Conservation (phyloP, 2,888 invertebrate species). For the Nudaria mundana region DNA sequence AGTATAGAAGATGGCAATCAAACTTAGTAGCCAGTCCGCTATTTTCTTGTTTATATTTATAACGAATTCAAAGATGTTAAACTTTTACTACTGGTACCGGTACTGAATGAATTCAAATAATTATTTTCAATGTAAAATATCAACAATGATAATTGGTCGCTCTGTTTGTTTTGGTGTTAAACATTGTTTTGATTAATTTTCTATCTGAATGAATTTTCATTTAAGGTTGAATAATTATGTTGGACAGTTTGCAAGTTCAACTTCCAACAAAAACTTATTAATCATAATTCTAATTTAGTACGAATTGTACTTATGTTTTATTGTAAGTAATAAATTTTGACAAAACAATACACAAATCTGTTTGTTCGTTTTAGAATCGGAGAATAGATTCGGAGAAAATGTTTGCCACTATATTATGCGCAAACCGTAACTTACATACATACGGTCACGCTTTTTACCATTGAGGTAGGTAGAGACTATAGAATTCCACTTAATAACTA, state of each 20-base stretch:
- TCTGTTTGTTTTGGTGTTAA: conserved; percentile 18
- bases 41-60: conserved; percentile 32
- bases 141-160: conserved; percentile 31
- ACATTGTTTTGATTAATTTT: conserved; percentile 15
- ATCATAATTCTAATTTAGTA: no score
- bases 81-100: conserved; percentile 9
- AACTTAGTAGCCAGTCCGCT: conserved; percentile 19
- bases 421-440: no score
- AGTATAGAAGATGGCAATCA: conserved; percentile 29
- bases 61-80: conserved; percentile 29
- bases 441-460: no score
- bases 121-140: conserved; percentile 21
- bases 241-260: not conserved
- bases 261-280: no score
- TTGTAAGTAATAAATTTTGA: no score
- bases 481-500: no score
- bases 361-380: no score
- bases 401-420: no score
- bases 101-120: conserved; percentile 14
- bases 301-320: no score
- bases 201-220: conserved; percentile 8
- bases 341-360: no score
- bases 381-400: no score
- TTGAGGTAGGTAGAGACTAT: no score
- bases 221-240: not conserved